Base-by-base conservation (phyloP, 2,888 invertebrate species). In the Lithophane semibrunnea region DNA sequence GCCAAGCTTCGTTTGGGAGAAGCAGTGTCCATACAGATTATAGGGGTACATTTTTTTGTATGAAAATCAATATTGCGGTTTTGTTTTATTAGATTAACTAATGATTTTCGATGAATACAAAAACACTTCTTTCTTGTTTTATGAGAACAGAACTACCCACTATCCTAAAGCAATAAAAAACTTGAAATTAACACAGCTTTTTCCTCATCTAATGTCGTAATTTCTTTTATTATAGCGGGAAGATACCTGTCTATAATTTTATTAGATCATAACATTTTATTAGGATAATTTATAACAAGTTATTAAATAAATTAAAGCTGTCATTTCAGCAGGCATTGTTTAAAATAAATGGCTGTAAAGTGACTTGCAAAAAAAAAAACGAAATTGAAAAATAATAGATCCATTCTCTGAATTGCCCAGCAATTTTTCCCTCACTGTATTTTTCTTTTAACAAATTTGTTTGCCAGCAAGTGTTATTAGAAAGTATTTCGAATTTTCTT, bases 401-500 rank as follows among this genome's bases (percentile, higher is more conserved):
- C n/a, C 69, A 70, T 73, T 76, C n/a, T 69, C 63, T 37, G 44
- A 78, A 81, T 81, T 69, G 58, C 64, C 29, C 68, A 37, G 47
- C 54, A 61, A 70, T 63, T 58, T 83, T 29, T 63, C 44, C 61
- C 8, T 37, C 4, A 42, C 49, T 37, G 67, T 80, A 69, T 83
- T 82, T 66, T 82, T 69, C 73, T 68, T 85, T 85, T 73, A 82
- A 70, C 54, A 71, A 83, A 74, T 80, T 83, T 83, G 75, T 77
- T 85, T 79, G 61, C 69, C 65, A 66, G 68, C 68, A 67, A 83
- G 86, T 86, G 84, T 80, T 87, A 80, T 79, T 72, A 83, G 73
- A 86, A 76, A 83, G 76, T 84, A 76, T 80, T 87, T 82, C 24
- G 12, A 76, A 84, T 76, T 67, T 75, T 80, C 77, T 79, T 82